A percentile compares a stretch with the other conserved stretches of the same genome.
Evolutionary conservation across 2,113 vertebrate species (phyloP).

Genomic region (Nothobranchius furzeri): DNA sequence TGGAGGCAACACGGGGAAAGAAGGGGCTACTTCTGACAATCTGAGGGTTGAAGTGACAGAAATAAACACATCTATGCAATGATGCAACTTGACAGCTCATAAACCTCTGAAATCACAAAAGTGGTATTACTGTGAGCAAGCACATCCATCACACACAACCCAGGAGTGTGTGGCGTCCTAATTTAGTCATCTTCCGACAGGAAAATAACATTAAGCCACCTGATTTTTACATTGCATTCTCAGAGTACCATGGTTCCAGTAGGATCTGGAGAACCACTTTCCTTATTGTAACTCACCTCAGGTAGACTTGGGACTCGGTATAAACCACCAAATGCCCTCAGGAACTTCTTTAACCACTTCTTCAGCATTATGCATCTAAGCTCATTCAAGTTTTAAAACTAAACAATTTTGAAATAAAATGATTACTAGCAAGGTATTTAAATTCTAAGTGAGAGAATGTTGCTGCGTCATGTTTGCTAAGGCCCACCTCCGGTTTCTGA

Average conservation of each 20-base stretch:
- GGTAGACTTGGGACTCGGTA: background rate
- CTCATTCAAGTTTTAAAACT: background rate
- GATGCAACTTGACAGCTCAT: slow-evolving; percentile 43
- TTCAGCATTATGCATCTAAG: slow-evolving; percentile 4
- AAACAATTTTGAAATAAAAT: background rate
- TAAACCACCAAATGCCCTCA: background rate
- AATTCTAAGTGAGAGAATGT: background rate
- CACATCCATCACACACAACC: slow-evolving; percentile 24
- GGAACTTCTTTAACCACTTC: slow-evolving; percentile 19
- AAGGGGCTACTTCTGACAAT: slow-evolving; percentile 60
- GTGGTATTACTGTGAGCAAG: slow-evolving; percentile 23
- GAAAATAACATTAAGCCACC: background rate
- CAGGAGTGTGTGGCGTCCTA: background rate
- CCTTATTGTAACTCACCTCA: slow-evolving; percentile 10
- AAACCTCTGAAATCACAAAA: slow-evolving; percentile 36
- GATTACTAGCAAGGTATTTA: background rate
- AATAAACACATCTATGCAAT: slow-evolving; percentile 42
- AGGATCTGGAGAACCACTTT: background rate
- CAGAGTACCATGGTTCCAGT: background rate
- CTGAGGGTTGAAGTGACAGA: slow-evolving; percentile 54
- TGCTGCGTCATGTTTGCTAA: background rate
- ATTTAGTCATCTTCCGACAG: slow-evolving; percentile 10
- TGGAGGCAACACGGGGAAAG: slow-evolving; percentile 61
- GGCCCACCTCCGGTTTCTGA: background rate
- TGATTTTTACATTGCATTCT: background rate